Conservation (phyloP, 2,113 vertebrate genomes). For the Austrofundulus limnaeus region DNA sequence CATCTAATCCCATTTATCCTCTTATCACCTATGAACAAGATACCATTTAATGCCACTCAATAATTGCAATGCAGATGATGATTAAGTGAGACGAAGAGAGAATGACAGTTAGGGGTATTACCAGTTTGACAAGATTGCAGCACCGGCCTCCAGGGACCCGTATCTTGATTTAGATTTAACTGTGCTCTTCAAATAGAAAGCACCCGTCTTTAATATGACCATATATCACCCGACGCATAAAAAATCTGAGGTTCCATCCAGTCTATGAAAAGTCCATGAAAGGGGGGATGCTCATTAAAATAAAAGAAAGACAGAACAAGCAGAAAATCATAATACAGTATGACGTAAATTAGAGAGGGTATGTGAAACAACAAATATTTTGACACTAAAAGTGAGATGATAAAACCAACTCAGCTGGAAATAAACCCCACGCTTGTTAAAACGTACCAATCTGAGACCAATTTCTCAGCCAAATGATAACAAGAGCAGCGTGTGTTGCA, state of each 20-base stretch:
- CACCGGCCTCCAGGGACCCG: conserved; percentile 53
- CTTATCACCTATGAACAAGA: conserved; percentile 62
- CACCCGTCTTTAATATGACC: conserved; percentile 58
- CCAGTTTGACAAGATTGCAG: conserved; percentile 70
- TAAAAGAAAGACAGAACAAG: conserved; percentile 34
- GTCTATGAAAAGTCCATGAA: conserved; percentile 41
- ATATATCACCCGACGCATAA: conserved; percentile 60
- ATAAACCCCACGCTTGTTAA: background rate
- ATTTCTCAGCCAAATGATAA: background rate
- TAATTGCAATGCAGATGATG: conserved; percentile 67
- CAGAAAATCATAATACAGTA: conserved; percentile 14
- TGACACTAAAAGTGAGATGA: conserved; percentile 18
- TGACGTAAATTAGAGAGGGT: conserved; percentile 12
- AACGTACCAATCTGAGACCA: background rate
- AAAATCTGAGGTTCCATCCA: conserved; percentile 56
- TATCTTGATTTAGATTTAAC: conserved; percentile 77
- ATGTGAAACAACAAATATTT: conserved; percentile 28
- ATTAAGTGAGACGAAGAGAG: conserved; percentile 53
- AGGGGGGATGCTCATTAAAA: conserved; percentile 34
- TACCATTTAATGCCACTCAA: conserved; percentile 62
- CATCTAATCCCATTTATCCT: conserved; percentile 56
- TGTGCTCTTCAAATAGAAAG: conserved; percentile 66
- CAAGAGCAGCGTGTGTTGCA: background rate
- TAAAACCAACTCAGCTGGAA: background rate
- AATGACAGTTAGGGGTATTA: conserved; percentile 56